Conservation (phyloP, 2,888 invertebrate genomes). For the Sarcophaga rosellei region DNA sequence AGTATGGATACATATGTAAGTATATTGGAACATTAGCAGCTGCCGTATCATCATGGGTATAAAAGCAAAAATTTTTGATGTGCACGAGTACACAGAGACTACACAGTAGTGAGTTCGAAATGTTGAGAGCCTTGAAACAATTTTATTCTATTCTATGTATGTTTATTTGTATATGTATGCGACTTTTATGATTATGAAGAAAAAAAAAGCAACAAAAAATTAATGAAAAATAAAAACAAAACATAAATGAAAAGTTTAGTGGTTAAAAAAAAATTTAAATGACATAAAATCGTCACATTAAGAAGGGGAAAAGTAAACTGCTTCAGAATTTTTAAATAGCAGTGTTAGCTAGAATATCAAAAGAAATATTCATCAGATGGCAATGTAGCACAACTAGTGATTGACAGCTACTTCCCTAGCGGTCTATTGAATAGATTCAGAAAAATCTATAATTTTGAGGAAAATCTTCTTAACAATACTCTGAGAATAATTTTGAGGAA, state of each 20-base stretch:
- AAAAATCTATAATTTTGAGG: no score
- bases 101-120: background rate
- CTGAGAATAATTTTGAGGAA: no score
- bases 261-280: slow-evolving; percentile 26
- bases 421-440: no score
- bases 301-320: slow-evolving; percentile 13
- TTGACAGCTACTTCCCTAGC: no score
- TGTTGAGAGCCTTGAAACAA: slow-evolving; percentile 15
- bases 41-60: slow-evolving; percentile 34
- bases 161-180: background rate
- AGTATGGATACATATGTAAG: no score
- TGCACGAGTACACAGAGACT: slow-evolving; percentile 16
- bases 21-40: background rate
- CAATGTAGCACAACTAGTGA: no score
- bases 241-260: slow-evolving; percentile 36
- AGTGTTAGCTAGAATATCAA: slow-evolving; percentile 25
- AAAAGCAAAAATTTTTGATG: slow-evolving; percentile 54
- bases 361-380: no score
- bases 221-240: background rate
- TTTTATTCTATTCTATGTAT: background rate
- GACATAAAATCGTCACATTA: background rate
- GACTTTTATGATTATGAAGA: slow-evolving; percentile 10
- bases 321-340: slow-evolving; percentile 31
- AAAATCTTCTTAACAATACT: no score
- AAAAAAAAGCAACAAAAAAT: background rate